Evolutionary conservation across 2,888 invertebrate species (phyloP).

Genomic region (Ramazzottius varieornatus): DNA sequence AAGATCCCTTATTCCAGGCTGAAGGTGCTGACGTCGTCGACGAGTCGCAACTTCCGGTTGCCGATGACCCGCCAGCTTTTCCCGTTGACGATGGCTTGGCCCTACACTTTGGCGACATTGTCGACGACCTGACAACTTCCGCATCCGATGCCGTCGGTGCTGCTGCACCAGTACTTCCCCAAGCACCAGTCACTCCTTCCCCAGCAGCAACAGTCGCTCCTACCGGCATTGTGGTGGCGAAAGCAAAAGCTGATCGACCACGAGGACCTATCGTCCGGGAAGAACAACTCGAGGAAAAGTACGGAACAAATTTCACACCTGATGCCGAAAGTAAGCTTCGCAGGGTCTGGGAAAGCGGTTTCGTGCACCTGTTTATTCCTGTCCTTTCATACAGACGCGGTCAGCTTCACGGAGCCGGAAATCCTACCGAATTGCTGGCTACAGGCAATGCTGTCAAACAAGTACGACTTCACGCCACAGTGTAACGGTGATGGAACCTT

Average conservation of each 20-base stretch:
- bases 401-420: neutral
- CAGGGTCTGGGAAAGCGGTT: neutral
- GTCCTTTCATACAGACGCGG: neutral
- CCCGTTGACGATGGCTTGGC: too few relatives aligned
- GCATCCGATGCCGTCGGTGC: too few relatives aligned
- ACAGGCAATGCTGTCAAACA: neutral
- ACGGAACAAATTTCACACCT: neutral
- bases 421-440: constrained; percentile 4
- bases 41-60: too few relatives aligned
- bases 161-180: too few relatives aligned
- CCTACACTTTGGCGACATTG: too few relatives aligned
- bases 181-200: too few relatives aligned
- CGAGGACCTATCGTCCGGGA: neutral
- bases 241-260: neutral
- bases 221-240: too few relatives aligned
- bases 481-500: constrained; percentile 4
- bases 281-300: neutral
- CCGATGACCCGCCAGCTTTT: too few relatives aligned
- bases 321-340: neutral
- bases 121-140: too few relatives aligned
- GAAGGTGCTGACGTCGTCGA: too few relatives aligned
- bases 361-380: neutral
- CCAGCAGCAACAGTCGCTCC: too few relatives aligned
- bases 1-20: too few relatives aligned
- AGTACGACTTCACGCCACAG: constrained; percentile 3